A percentile compares a stretch with the other conserved stretches of the same genome.
phyloP scores from a whole-genome alignment of 1,140 invertebrate species.

The Solenopsis fugax region DNA sequence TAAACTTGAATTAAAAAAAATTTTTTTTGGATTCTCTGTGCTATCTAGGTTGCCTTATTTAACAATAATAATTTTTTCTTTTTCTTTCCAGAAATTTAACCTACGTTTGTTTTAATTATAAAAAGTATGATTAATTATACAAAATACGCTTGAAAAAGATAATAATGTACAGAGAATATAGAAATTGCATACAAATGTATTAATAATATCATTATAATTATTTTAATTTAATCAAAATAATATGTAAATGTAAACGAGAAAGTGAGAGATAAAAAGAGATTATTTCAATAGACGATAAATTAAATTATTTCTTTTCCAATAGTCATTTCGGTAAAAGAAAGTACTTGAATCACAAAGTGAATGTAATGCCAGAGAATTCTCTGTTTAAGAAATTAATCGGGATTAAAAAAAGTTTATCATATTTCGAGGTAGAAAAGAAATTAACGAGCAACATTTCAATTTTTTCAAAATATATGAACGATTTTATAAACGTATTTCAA shows the following conservation, averaged over 20 bases:
- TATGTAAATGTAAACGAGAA: not conserved
- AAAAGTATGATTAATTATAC: not conserved
- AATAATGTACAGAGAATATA: not conserved
- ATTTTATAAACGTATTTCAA: not conserved
- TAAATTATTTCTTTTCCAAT: not conserved
- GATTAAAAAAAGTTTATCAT: not conserved
- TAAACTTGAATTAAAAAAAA: too few species aligned
- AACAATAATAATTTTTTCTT: not conserved
- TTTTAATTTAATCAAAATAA: conserved; percentile 36
- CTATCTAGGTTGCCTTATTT: not conserved
- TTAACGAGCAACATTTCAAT: not conserved
- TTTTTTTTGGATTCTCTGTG: too few species aligned
- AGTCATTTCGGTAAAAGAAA: not conserved
- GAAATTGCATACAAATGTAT: not conserved
- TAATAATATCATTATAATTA: not conserved
- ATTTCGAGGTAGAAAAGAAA: not conserved
- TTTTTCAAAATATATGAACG: not conserved
- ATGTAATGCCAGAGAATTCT: not conserved
- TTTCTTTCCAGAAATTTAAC: not conserved
- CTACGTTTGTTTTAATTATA: not conserved
- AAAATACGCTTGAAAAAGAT: not conserved
- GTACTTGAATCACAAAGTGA: not conserved
- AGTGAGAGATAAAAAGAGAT: not conserved
- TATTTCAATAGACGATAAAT: not conserved
- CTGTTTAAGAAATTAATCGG: not conserved